Conservation (phyloP, 2,888 invertebrate species). For the Drosophila anomelani region DNA sequence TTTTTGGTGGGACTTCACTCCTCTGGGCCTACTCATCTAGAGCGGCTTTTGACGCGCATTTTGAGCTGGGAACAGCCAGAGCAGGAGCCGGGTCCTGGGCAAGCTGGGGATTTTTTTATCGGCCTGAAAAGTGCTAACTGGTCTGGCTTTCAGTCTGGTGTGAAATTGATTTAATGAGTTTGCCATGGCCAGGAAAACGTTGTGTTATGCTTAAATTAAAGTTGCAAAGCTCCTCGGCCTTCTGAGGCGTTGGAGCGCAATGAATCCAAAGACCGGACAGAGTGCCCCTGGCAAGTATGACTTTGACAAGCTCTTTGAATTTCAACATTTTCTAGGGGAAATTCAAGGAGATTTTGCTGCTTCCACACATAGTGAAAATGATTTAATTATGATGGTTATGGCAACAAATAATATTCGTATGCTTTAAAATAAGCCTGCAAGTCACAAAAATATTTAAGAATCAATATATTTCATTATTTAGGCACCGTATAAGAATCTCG, state of each 20-base stretch:
- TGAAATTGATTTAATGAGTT: slow-evolving; percentile 53
- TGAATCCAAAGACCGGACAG: slow-evolving; percentile 20
- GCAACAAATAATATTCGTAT: not conserved
- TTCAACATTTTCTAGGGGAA: slow-evolving; percentile 14
- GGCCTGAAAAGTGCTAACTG: slow-evolving; percentile 30
- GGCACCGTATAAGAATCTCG: too few species aligned
- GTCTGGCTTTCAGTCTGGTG: slow-evolving; percentile 49
- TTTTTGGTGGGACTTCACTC: slow-evolving; percentile 19
- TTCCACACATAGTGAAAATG: not conserved
- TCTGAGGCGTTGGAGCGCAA: slow-evolving; percentile 42
- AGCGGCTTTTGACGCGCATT: slow-evolving; percentile 43
- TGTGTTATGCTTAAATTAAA: slow-evolving; percentile 43
- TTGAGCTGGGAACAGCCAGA: slow-evolving; percentile 6
- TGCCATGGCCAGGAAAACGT: slow-evolving; percentile 10
- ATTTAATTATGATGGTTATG: not conserved
- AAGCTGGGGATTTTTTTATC: slow-evolving; percentile 17
- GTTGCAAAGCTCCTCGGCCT: slow-evolving; percentile 26
- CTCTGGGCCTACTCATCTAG: slow-evolving; percentile 37
- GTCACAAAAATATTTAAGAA: not conserved
- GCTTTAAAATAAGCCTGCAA: not conserved
- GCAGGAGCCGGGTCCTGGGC: not conserved
- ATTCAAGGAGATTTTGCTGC: slow-evolving; percentile 12
- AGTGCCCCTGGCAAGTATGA: slow-evolving; percentile 16
- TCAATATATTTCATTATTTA: too few species aligned
- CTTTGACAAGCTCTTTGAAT: slow-evolving; percentile 47